These are phyloP conservation scores for Drosophila arizonae DNA, from an alignment of 1,140 invertebrate species.

Conservation along the genomic window DNA sequence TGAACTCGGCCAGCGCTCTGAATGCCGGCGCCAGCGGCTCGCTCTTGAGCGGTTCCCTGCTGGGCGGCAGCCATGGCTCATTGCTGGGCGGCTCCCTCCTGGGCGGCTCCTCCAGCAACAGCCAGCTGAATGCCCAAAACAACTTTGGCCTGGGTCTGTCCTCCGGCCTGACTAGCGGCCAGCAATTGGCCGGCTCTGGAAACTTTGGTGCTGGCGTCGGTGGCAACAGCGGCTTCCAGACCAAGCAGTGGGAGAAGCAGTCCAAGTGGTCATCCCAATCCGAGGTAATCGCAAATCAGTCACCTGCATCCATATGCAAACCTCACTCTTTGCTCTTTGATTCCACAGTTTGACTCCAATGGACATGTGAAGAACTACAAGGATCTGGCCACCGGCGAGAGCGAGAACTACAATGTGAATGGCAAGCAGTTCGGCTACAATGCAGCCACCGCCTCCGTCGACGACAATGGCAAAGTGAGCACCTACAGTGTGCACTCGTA, in stretches of 20 bases:
- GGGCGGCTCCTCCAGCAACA: slow-evolving; percentile 42
- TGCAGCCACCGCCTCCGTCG: slow-evolving; percentile 80
- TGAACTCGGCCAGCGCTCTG: slow-evolving; percentile 45
- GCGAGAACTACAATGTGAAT: slow-evolving; percentile 74
- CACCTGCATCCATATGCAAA: neutral
- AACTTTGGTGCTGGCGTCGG: slow-evolving; percentile 54
- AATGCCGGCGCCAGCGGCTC: slow-evolving; percentile 45
- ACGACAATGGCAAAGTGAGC: slow-evolving; percentile 79
- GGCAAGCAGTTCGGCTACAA: slow-evolving; percentile 74
- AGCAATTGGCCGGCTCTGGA: slow-evolving; percentile 31
- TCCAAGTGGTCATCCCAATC: slow-evolving; percentile 82
- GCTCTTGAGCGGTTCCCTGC: slow-evolving; percentile 22
- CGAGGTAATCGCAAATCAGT: slow-evolving; percentile 49
- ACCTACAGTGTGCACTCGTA: slow-evolving; percentile 82
- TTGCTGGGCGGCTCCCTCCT: slow-evolving; percentile 47
- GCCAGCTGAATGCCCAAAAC: slow-evolving; percentile 40
- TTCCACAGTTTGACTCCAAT: slow-evolving; percentile 59
- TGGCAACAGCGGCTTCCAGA: slow-evolving; percentile 55
- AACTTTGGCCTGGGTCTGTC: slow-evolving; percentile 34
- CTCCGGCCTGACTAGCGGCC: slow-evolving; percentile 24
- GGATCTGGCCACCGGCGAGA: slow-evolving; percentile 79
- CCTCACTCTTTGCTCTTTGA: neutral
- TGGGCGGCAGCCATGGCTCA: slow-evolving; percentile 34
- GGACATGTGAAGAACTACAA: slow-evolving; percentile 79
- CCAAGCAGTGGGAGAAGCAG: slow-evolving; percentile 82